These are phyloP conservation scores for Drosophila longiperda DNA, from an alignment of 2,888 invertebrate species.

Conservation along the genomic window DNA sequence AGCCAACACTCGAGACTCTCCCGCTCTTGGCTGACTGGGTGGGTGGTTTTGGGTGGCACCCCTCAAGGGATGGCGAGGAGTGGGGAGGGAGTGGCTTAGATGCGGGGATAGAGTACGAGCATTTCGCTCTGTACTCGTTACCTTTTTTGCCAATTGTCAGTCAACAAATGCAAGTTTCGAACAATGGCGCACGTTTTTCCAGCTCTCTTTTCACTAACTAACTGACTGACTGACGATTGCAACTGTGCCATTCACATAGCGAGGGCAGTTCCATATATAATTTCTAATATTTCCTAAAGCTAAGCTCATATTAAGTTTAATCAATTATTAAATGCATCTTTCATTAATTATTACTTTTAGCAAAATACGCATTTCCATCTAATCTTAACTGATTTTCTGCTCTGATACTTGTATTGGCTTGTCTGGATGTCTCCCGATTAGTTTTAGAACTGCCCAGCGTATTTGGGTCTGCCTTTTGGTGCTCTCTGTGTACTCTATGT, in stretches of 20 bases:
- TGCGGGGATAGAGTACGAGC: conserved; percentile 5
- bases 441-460: conserved; percentile 8
- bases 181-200: conserved; percentile 75
- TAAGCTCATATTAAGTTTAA: neutral
- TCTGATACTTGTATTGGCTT: too few relatives aligned
- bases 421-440: too few relatives aligned
- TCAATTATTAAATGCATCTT: fast-evolving
- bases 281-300: neutral
- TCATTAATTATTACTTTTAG: neutral
- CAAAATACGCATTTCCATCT: neutral
- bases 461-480: conserved; percentile 45
- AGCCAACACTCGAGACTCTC: conserved; percentile 4
- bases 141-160: conserved; percentile 74
- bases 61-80: neutral
- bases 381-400: neutral
- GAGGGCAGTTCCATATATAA: conserved; percentile 33
- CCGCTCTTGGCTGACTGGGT: neutral
- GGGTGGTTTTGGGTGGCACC: neutral
- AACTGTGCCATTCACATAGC: conserved; percentile 66
- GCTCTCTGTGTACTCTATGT: conserved; percentile 36
- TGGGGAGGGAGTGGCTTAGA: neutral
- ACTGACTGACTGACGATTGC: conserved; percentile 60
- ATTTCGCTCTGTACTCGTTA: conserved; percentile 50
- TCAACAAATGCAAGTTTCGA: conserved; percentile 73
- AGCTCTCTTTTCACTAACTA: conserved; percentile 60